These are phyloP conservation scores for Sitta carolinensis DNA, from an alignment of 2,797 vertebrate species.

Conservation along the genomic window DNA sequence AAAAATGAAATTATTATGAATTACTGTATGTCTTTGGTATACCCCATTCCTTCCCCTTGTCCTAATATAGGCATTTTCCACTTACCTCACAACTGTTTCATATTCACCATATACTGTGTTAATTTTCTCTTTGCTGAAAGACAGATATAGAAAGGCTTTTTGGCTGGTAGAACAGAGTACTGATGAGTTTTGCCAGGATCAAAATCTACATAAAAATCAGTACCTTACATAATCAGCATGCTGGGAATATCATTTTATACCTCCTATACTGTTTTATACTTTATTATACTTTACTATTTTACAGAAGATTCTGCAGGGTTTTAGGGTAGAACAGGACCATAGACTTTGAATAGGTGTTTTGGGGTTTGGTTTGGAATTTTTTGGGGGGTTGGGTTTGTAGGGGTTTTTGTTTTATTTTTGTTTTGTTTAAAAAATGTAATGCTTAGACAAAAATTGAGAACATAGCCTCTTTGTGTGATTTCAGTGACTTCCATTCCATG, in stretches of 20 bases:
- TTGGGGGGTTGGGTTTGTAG: neutral
- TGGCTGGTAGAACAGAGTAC: neutral
- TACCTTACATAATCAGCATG: neutral
- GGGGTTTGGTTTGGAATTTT: neutral
- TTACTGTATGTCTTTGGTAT: neutral
- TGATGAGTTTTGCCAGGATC: neutral
- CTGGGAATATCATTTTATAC: neutral
- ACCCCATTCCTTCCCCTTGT: neutral
- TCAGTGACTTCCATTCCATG: neutral
- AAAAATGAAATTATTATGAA: conserved; percentile 22
- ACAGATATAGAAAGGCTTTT: neutral
- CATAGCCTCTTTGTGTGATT: neutral
- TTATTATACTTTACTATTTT: neutral
- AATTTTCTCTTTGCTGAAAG: neutral
- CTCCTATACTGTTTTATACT: neutral
- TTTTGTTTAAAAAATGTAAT: neutral
- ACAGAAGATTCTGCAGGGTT: neutral
- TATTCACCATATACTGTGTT: neutral
- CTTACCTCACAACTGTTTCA: neutral
- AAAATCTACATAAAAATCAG: neutral
- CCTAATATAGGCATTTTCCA: neutral
- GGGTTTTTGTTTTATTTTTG: neutral
- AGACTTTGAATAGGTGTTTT: neutral
- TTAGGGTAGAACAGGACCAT: neutral
- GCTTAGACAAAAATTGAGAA: neutral